These are phyloP conservation scores for Chaetophractus vellerosus DNA, from an alignment of 2,797 vertebrate genomes.

Conservation along the genomic window DNA sequence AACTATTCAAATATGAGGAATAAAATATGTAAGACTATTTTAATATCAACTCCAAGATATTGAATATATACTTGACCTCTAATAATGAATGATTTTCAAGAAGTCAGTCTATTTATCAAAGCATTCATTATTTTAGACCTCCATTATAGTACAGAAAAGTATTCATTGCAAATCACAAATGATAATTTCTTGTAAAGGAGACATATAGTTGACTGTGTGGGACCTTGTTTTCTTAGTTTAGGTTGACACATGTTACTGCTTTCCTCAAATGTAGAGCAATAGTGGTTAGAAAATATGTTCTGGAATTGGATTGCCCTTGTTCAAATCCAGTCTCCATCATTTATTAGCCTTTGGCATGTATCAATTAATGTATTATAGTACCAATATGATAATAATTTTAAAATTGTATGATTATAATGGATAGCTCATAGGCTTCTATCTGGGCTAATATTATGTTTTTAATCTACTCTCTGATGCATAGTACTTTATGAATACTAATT, in stretches of 20 bases:
- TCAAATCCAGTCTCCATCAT: constrained; percentile 8
- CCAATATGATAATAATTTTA: too few relatives aligned
- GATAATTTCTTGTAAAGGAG: not conserved
- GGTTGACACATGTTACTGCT: not conserved
- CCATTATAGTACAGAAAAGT: not conserved
- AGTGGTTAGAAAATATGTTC: not conserved
- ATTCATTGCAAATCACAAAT: not conserved
- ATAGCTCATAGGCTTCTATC: not conserved
- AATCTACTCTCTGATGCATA: not conserved
- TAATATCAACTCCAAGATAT: not conserved
- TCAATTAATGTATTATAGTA: not conserved
- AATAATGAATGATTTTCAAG: not conserved
- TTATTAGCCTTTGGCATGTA: not conserved
- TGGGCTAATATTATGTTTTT: not conserved
- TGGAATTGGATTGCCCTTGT: not conserved
- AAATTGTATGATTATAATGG: not conserved
- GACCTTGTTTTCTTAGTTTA: not conserved
- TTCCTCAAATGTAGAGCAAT: not conserved
- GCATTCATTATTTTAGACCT: not conserved
- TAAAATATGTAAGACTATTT: not conserved
- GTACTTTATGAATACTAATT: not conserved
- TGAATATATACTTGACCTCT: not conserved
- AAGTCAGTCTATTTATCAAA: not conserved
- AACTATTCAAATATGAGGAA: not conserved
- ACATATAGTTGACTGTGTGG: not conserved